phyloP scores from a whole-genome alignment of 1,140 invertebrate genomes.

The Arion vulgaris region DNA sequence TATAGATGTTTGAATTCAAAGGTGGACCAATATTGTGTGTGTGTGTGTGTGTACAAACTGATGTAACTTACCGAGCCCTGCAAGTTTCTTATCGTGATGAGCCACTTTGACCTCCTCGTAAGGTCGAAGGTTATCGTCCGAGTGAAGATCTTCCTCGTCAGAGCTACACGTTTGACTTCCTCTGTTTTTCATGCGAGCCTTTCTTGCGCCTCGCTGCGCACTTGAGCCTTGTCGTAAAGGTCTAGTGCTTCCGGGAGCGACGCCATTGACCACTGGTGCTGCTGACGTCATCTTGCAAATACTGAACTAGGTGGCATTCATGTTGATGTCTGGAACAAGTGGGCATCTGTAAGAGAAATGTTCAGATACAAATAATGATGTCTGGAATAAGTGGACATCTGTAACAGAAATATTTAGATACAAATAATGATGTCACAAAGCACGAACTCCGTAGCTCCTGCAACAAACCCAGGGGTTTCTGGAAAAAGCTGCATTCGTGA shows the following conservation, averaged over 20 bases:
- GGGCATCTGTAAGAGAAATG: too few relatives aligned
- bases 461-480: too few relatives aligned
- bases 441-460: too few relatives aligned
- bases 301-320: not conserved
- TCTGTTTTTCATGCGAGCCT: constrained; percentile 50
- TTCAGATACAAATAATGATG: too few relatives aligned
- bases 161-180: constrained; percentile 62
- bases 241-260: constrained; percentile 13
- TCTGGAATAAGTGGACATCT: too few relatives aligned
- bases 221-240: not conserved
- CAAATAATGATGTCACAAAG: too few relatives aligned
- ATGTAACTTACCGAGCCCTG: constrained; percentile 60
- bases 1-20: too few relatives aligned
- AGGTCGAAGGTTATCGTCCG: constrained; percentile 67
- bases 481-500: too few relatives aligned
- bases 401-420: too few relatives aligned
- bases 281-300: not conserved
- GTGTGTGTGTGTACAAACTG: too few relatives aligned
- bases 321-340: not conserved
- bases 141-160: constrained; percentile 66
- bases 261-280: constrained; percentile 5
- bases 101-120: constrained; percentile 69
- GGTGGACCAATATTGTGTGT: too few relatives aligned
- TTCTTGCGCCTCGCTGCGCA: not conserved
- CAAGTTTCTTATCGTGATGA: constrained; percentile 67